phyloP scores from a whole-genome alignment of 2,797 vertebrate genomes.

The Aplochiton taeniatus region DNA sequence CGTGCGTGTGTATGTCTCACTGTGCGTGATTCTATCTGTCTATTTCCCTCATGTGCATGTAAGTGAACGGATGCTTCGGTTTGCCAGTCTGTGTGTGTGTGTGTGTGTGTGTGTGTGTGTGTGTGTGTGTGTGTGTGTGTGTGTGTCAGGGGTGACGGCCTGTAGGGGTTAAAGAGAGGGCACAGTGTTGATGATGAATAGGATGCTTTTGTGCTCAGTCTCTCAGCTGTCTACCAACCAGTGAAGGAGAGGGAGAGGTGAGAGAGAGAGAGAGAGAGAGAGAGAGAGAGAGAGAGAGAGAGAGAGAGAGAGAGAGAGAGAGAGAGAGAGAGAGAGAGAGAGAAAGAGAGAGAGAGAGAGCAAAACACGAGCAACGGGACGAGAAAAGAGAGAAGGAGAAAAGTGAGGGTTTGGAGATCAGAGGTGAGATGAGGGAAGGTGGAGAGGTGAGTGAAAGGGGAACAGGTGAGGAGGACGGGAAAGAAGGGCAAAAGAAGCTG shows the following conservation, averaged over 20 bases:
- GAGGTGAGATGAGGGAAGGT: background rate
- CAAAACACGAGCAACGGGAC: conserved; percentile 33
- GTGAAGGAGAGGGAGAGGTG: conserved; percentile 36
- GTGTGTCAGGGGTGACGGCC: conserved; percentile 48
- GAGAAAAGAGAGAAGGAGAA: conserved; percentile 19
- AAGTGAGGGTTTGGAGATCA: background rate
- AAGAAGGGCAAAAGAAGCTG: background rate
- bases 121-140: conserved; percentile 35
- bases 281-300: conserved; percentile 38
- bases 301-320: conserved; percentile 58
- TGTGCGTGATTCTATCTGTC: too few species aligned
- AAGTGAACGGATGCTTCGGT: too few species aligned
- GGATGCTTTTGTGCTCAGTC: conserved; percentile 70
- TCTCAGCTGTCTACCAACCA: conserved; percentile 69
- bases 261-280: conserved; percentile 41
- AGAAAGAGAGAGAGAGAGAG: conserved; percentile 7
- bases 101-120: conserved; percentile 33
- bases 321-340: conserved; percentile 50
- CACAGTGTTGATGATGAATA: conserved; percentile 71
- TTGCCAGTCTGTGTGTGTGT: background rate
- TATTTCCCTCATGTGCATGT: too few species aligned
- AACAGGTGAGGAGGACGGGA: background rate
- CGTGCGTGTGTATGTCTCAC: too few species aligned
- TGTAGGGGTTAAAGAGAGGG: conserved; percentile 68
- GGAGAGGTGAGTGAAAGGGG: background rate